Evolutionary conservation across 1,140 invertebrate species (phyloP).

Genomic region (Microplitis mediator): DNA sequence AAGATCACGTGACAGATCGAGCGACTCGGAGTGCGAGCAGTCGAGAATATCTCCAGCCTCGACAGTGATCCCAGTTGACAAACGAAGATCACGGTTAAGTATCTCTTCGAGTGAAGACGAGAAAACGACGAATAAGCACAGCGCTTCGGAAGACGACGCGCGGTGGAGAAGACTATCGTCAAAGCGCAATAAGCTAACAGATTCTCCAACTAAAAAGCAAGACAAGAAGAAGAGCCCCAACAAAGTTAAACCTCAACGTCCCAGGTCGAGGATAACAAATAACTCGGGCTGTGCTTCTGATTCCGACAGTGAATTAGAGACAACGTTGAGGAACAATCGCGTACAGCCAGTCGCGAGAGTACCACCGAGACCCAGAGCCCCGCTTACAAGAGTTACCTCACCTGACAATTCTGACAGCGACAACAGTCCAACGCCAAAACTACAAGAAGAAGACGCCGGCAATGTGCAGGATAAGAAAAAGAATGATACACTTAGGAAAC

Average conservation of each 20-base stretch:
- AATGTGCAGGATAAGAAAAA: slow-evolving; percentile 74
- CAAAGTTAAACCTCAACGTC: slow-evolving; percentile 49
- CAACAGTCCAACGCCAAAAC: slow-evolving; percentile 59
- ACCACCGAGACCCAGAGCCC: slow-evolving; percentile 51
- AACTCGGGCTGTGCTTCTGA: slow-evolving; percentile 46
- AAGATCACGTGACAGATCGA: slow-evolving; percentile 37
- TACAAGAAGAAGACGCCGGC: slow-evolving; percentile 64
- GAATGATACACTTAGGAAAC: slow-evolving; percentile 69
- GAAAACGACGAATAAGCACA: slow-evolving; percentile 28
- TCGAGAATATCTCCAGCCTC: slow-evolving; percentile 21
- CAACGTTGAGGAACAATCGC: slow-evolving; percentile 43
- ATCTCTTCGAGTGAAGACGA: slow-evolving; percentile 48
- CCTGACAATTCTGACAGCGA: slow-evolving; percentile 58
- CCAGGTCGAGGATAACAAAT: slow-evolving; percentile 47
- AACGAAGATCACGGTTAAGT: slow-evolving; percentile 41
- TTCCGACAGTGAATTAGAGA: slow-evolving; percentile 55
- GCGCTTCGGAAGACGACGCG: slow-evolving; percentile 45
- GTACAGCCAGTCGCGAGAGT: slow-evolving; percentile 46
- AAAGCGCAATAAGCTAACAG: slow-evolving; percentile 47
- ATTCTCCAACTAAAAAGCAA: slow-evolving; percentile 49
- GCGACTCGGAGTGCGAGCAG: slow-evolving; percentile 44
- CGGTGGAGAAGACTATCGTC: slow-evolving; percentile 44
- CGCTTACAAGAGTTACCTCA: slow-evolving; percentile 47
- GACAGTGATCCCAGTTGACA: slow-evolving; percentile 9
- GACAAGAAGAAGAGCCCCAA: slow-evolving; percentile 54